Evolutionary conservation across 2,888 invertebrate genomes (phyloP), one percentile per base, ranked within the genome.

Genomic region (Scotopteryx bipunctaria): DNA sequence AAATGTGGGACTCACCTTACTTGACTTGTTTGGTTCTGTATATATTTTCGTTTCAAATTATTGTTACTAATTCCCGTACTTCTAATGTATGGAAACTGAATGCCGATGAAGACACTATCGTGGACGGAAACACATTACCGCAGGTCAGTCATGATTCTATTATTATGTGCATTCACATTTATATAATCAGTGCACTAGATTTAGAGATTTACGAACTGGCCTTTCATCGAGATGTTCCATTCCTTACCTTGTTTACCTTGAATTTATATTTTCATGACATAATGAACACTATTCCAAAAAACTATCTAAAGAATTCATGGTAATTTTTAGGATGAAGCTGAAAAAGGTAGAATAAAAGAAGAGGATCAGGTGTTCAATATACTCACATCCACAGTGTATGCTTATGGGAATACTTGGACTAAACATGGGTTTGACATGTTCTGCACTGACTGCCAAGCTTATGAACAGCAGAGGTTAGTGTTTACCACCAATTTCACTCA

Each of bases 11-110:
- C 69, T 88, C 89, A 67, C 91, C 91, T 76, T 91, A 91, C 81
- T 78, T 92, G 76, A 90, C 89, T 73, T 92, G 92, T 88, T 91
- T 94, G 83, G 91, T 93, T 73, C 82, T 94, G 70, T 94, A 94
- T 79, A 91, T 94, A 75, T 91, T 95, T 79, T 93, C 93, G 63
- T 92, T 94, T 76, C 93, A 94, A 86, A 92, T 94, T 71, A 91
- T 94, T 69, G 81, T 82, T 50, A 95, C 94, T 61, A 96, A 96
- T 86, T 96, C 96, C 25, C 92, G 95, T 65, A 95, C 96, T 11
- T 96, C 96, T 44, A 94, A 94, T 67, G 91, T 95, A 76, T 97
- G 97, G 97, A 94, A 94, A 85, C 86, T 97, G 55, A 96, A 94
- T 78, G 87, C 92, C 41, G 95, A 95, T 68, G 94, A 93, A 75